phyloP scores from a whole-genome alignment of 2,797 vertebrate genomes.

The Phrynocephalus vlangalii region DNA sequence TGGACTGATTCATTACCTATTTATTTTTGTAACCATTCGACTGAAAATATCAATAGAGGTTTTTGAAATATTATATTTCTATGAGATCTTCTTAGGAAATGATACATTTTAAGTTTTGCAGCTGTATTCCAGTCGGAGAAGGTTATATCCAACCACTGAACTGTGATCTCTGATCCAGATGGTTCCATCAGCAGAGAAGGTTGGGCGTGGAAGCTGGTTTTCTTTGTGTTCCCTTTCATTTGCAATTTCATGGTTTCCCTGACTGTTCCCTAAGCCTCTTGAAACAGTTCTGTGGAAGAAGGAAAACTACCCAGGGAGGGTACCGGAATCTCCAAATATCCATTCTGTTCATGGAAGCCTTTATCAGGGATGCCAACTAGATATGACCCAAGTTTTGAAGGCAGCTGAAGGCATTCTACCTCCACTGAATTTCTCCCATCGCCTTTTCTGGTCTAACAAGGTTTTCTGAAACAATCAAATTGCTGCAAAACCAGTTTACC shows the following conservation, averaged over 20 bases:
- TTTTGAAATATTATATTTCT: neutral
- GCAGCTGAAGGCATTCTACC: neutral
- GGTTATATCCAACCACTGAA: neutral
- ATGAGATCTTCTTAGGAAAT: constrained; percentile 1
- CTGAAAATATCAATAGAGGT: neutral
- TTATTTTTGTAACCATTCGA: neutral
- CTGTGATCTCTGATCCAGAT: neutral
- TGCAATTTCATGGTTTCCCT: neutral
- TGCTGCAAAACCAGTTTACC: neutral
- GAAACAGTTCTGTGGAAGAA: too few species aligned
- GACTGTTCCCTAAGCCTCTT: neutral
- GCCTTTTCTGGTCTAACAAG: neutral
- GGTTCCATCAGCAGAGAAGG: neutral
- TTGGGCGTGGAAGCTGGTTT: neutral
- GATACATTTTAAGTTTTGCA: neutral
- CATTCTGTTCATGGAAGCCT: neutral
- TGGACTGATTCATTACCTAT: neutral
- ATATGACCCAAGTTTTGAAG: constrained; percentile 6
- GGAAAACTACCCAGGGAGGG: neutral
- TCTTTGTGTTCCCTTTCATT: neutral
- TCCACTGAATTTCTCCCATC: neutral
- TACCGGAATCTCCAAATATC: too few species aligned
- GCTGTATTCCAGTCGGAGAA: neutral
- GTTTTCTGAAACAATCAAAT: neutral
- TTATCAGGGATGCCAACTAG: neutral